Evolutionary conservation across 2,888 invertebrate genomes (phyloP), one percentile per base, ranked within the genome.

Genomic region (Crepidodera aurea): DNA sequence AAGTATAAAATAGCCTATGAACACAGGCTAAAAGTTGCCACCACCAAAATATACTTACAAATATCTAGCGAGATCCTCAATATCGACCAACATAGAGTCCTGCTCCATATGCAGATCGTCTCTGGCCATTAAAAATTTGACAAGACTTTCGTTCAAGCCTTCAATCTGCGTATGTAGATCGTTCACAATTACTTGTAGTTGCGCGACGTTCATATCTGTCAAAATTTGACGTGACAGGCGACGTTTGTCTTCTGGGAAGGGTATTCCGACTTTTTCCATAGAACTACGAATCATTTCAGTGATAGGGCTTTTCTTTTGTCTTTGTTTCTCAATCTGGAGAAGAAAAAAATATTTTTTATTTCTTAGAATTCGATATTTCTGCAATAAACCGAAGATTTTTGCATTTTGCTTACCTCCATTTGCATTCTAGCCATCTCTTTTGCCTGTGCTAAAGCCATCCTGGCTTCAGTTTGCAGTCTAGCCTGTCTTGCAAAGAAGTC

Each of bases 101-200:
- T 98, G 96, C 69, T 94, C 93, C 96, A 98, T 97, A 82, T 97
- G 96, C 50, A 97, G 84, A 81, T 97, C 96, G 82, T 98, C 98
- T 69, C 97, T 86, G 75, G 93, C 92, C 86, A 97, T 90, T 73
- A 98, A 83, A 79, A 93, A 87, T 79, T 91, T 89, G 59, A 98
- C 96, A 71, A 98, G 84, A 60, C 90, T 88, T 79, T 95, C 94
- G 83, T 98, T 98, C 69, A 97, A 84, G 50, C 87, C 90, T 84
- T 96, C 96, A 77, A 97, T 96, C 84, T 95, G 93, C 59, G 93
- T 91, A 82, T 96, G 96, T 64, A 97, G 84, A 83, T 96, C 96
- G 81, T 97, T 96, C 65, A 96, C 95, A 73, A 97, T 91, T 65
- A 96, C 93, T 86, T 96, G 93, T 63, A 96, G 83, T 82, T 96